phyloP scores from a whole-genome alignment of 2,113 vertebrate genomes.

The Saiga tatarica region DNA sequence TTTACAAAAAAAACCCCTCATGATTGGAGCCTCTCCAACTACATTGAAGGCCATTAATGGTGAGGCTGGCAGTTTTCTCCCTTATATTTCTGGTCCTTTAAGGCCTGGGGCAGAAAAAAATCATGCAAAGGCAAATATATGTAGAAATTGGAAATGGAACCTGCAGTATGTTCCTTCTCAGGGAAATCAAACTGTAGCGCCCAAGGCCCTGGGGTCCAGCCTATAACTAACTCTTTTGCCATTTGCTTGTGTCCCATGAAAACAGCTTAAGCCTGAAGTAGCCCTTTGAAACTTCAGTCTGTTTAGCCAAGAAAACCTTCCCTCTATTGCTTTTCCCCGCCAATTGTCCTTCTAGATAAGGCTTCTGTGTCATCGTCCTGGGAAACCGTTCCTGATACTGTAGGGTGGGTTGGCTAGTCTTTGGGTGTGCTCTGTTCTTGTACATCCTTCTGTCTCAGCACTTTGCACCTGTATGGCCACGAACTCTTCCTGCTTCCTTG shows the following conservation, averaged over 20 bases:
- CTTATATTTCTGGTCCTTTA: not conserved
- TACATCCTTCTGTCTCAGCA: not conserved
- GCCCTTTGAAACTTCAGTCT: not conserved
- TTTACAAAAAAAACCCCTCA: not conserved
- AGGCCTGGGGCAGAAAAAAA: not conserved
- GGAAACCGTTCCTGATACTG: not conserved
- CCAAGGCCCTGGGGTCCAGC: not conserved
- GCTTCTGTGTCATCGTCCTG: not conserved
- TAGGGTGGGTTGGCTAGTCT: not conserved
- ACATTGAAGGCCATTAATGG: not conserved
- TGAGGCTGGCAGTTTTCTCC: not conserved
- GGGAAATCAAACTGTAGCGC: not conserved
- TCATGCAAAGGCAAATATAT: not conserved
- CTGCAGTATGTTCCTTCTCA: not conserved
- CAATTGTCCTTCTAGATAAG: not conserved
- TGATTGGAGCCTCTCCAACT: not conserved
- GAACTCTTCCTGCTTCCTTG: not conserved
- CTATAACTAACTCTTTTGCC: not conserved
- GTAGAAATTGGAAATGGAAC: not conserved
- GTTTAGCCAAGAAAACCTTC: not conserved
- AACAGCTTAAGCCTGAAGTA: not conserved
- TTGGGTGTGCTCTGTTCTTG: not conserved
- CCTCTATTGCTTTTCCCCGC: not conserved
- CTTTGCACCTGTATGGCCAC: not conserved
- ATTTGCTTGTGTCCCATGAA: not conserved